These are phyloP conservation scores for Knipowitschia caucasica DNA, from an alignment of 2,797 vertebrate genomes.

Conservation along the genomic window DNA sequence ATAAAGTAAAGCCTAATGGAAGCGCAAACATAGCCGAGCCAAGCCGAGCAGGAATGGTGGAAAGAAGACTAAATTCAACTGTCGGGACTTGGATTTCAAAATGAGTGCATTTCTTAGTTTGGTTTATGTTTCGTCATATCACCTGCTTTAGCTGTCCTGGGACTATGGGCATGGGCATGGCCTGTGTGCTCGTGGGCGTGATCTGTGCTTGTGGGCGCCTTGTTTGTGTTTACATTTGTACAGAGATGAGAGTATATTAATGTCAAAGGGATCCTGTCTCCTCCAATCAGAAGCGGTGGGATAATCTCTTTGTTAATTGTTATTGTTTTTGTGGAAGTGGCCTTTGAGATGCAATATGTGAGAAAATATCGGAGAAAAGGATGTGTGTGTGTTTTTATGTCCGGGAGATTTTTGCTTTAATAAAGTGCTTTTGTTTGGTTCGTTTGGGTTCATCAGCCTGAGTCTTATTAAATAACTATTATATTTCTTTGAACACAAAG, in stretches of 20 bases:
- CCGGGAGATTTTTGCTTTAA: slow-evolving; percentile 43
- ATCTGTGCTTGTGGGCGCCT: slow-evolving; percentile 29
- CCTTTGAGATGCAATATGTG: slow-evolving; percentile 49
- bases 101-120: too few species aligned
- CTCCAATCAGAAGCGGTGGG: slow-evolving; percentile 16
- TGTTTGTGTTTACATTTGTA: slow-evolving; percentile 55
- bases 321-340: slow-evolving; percentile 5
- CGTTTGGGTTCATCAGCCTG: slow-evolving; percentile 13
- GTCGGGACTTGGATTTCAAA: too few species aligned
- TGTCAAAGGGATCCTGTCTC: slow-evolving; percentile 11
- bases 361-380: slow-evolving; percentile 10
- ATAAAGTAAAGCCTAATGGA: too few species aligned
- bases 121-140: background rate
- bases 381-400: slow-evolving; percentile 5
- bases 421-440: slow-evolving; percentile 52
- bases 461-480: too few species aligned
- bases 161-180: slow-evolving; percentile 8
- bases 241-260: slow-evolving; percentile 28
- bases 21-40: too few species aligned
- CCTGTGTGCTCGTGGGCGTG: slow-evolving; percentile 3
- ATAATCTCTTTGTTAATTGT: slow-evolving; percentile 22
- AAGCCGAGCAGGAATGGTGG: too few species aligned
- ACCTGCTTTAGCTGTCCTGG: background rate
- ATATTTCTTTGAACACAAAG: too few species aligned
- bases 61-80: too few species aligned